A percentile compares a stretch with the other conserved stretches of the same genome.
Evolutionary conservation across 2,797 vertebrate genomes (phyloP).

Genomic region (Mormyrus proboscirostris): DNA sequence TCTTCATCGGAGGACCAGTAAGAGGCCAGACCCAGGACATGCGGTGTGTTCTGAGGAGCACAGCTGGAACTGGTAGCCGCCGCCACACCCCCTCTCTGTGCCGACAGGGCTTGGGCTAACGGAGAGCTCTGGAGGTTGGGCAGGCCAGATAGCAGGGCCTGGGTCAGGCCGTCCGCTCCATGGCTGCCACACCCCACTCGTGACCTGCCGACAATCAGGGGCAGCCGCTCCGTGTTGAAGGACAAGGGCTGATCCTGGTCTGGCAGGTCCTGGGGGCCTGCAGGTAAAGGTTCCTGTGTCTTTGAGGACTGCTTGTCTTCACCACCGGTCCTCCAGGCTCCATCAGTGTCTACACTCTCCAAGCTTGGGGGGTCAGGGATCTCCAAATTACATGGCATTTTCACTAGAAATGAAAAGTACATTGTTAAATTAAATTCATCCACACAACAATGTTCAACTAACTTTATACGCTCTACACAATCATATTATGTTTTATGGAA

Average conservation of each 20-base stretch:
- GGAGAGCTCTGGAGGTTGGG: conserved; percentile 54
- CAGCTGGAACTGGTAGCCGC: background rate
- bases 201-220: conserved; percentile 53
- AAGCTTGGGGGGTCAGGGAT: conserved; percentile 12
- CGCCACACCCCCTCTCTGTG: background rate
- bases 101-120: conserved; percentile 16
- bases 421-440: background rate
- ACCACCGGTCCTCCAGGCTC: conserved; percentile 10
- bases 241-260: conserved; percentile 60
- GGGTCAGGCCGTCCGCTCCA: conserved; percentile 43
- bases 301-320: background rate
- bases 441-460: background rate
- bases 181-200: conserved; percentile 32
- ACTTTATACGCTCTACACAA: background rate
- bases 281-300: background rate
- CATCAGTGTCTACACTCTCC: background rate
- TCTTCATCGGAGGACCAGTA: conserved; percentile 66
- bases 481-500: background rate
- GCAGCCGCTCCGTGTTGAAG: conserved; percentile 54
- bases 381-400: conserved; percentile 28
- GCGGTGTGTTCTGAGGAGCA: conserved; percentile 21
- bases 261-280: background rate
- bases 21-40: conserved; percentile 56
- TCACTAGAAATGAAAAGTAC: conserved; percentile 36
- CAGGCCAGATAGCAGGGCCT: conserved; percentile 51